Base-by-base conservation (phyloP, 1,140 invertebrate genomes). In the Trypoxylus dichotomus region DNA sequence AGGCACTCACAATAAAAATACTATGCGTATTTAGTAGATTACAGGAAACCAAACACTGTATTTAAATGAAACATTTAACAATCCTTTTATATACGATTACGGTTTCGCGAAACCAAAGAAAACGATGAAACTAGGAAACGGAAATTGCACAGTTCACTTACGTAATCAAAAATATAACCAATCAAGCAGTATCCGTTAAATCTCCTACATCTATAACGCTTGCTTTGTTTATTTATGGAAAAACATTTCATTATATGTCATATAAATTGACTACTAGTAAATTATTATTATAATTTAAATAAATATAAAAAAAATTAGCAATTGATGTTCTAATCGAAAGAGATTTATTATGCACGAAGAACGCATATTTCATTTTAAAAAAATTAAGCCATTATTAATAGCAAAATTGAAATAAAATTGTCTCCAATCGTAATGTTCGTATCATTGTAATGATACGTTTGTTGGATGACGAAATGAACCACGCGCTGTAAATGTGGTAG, bases 71-170 rank as follows among this genome's bases (percentile, higher is more conserved):
- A 25, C 60, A 24, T 27, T 68, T 68, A 68, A 68, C 60, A 68
- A 68, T 68, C 8, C 5, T 68, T 68, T 68, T 68, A 68, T 27
- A 68, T 24, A 29, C 3, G 11, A 68, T 68, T 68, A 68, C 21
- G 24, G 60, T 68, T 27, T 24, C 60, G 60, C 60, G 24, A 68
- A 68, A 68, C 21, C 27, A 68, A 68, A 68, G 60, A 68, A 68
- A 68, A 68, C 60, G 60, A 68, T 68, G 60, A 24, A 68, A 68
- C 60, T 68, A 29, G 60, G 60, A 68, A 68, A 68, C 60, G 60
- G 60, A 68, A 68, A 68, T 68, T 68, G 60, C 60, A 68, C 21
- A 68, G 60, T 29, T 68, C 24, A 68, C 21, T 68, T 68, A 24
- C 27, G 60, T 68, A 68, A 68, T 68, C 60, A 68, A 68, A 68